Percentiles rank a stretch among this genome's conserved stretches.
Evolutionary conservation across 2,888 invertebrate genomes (phyloP).

Genomic region (Drepanosiphum platanoidis): DNA sequence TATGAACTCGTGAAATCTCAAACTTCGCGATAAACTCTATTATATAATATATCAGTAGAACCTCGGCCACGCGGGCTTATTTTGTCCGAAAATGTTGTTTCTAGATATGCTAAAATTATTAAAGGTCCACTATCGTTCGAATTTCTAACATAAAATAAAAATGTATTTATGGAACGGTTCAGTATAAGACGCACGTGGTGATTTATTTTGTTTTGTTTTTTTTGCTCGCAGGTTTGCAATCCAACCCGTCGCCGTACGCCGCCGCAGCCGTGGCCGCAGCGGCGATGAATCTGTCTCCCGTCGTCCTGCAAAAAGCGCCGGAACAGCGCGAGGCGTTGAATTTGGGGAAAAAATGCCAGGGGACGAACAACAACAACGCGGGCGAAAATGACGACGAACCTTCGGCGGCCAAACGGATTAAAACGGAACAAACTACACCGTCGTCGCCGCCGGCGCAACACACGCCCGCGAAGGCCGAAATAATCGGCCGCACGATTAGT

Average conservation of each 20-base stretch:
- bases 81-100: no score
- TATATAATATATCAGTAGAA: no score
- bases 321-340: constrained; percentile 54
- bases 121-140: no score
- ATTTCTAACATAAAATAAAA: no score
- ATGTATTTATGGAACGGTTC: background rate
- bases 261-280: background rate
- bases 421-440: background rate
- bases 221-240: background rate
- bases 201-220: background rate
- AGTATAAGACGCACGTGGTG: background rate
- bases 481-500: no score
- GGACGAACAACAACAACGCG: constrained; percentile 53
- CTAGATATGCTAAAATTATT: no score
- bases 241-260: constrained; percentile 10
- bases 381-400: constrained; percentile 38
- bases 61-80: no score
- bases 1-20: no score
- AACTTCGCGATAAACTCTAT: no score
- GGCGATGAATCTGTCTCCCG: constrained; percentile 20
- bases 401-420: background rate
- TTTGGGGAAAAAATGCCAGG: constrained; percentile 17
- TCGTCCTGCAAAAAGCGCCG: background rate
- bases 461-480: no score
- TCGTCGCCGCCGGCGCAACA: background rate